Conservation (phyloP, 2,113 vertebrate genomes). For the Micronycteris hirsuta region DNA sequence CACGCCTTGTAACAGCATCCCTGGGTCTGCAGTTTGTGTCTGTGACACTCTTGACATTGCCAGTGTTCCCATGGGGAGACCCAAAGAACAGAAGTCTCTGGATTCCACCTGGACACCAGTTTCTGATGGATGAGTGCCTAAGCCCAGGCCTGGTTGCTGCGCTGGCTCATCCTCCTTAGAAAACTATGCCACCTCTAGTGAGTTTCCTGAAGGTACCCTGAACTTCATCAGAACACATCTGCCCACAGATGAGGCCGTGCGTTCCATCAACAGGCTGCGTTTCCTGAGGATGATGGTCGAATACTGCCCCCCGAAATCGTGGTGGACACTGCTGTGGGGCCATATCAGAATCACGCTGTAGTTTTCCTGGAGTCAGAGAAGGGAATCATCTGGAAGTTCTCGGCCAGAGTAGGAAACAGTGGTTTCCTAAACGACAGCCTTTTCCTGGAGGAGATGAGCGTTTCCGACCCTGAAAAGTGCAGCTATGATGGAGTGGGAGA, state of each 20-base stretch:
- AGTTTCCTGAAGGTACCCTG: constrained; percentile 97
- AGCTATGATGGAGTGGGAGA: constrained; percentile 95
- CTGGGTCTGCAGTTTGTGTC: constrained; percentile 96
- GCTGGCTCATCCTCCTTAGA: constrained; percentile 89
- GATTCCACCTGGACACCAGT: constrained; percentile 98
- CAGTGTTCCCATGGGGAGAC: constrained; percentile 93
- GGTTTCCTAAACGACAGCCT: constrained; percentile 96
- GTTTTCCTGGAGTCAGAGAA: constrained; percentile 98
- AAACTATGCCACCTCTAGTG: constrained; percentile 92
- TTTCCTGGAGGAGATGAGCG: constrained; percentile 95
- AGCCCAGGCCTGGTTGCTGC: constrained; percentile 95
- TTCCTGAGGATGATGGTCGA: constrained; percentile 98
- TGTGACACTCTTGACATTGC: constrained; percentile 97
- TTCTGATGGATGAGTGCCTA: constrained; percentile 95
- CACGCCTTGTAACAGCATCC: constrained; percentile 85
- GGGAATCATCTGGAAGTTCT: constrained; percentile 96
- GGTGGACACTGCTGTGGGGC: constrained; percentile 92
- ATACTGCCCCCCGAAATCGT: constrained; percentile 95
- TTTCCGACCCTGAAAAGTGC: constrained; percentile 99
- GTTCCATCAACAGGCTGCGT: constrained; percentile 94
- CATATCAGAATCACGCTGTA: constrained; percentile 92
- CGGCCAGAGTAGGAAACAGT: constrained; percentile 91
- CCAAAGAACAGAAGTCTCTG: constrained; percentile 98
- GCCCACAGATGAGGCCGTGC: constrained; percentile 96
- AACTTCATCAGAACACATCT: constrained; percentile 99